Evolutionary conservation across 2,888 invertebrate species (phyloP), one percentile per base, ranked within the genome.

Genomic region (Hirudinaria manillensis): DNA sequence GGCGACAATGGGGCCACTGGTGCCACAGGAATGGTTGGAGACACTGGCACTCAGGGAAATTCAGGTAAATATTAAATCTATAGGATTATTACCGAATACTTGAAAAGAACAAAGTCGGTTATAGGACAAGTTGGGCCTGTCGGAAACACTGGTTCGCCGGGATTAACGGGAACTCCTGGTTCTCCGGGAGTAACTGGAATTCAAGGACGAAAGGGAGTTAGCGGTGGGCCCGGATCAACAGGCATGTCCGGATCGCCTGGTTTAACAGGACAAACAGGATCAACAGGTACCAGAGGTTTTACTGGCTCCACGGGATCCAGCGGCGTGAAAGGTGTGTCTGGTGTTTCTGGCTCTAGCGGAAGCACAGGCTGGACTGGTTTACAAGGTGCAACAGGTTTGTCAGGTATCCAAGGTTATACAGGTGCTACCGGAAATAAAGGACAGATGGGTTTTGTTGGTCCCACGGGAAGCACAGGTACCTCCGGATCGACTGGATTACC

Each of bases 121-220:
- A 36, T 34, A 56, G 75, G 61, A 13, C 61, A 61, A 24, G 19
- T 24, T 19, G 29, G 32, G 45, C 66, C 66, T 76, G 29, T 4
- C 3, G 61, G 61, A 27, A 34, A 32, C 7, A 65, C 72, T 56
- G 75, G 77, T 27, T 56, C 74, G 21, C 29, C 36, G 19, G 77
- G 77, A 36, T 45, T 53, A 13, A 45, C n/a, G 24, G 75, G 75
- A 53, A n/a, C 32, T 21, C 7, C 16, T 16, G 75, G 75, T 70
- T 27, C 32, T 32, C 7, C 68, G 19, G 77, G 78, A 4, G 56
- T 27, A 24, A 10, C 55, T 72, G 78, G 78, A 74, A 53, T 19
- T 27, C 65, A 74, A 72, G 79, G 78, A 77, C 13, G 81, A 7
- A 34, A 36, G 16, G 68, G 68, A 34, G n/a, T 24, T 36, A 29